These are phyloP conservation scores for Steromphala cineraria DNA, from an alignment of 2,888 invertebrate species.

Conservation along the genomic window DNA sequence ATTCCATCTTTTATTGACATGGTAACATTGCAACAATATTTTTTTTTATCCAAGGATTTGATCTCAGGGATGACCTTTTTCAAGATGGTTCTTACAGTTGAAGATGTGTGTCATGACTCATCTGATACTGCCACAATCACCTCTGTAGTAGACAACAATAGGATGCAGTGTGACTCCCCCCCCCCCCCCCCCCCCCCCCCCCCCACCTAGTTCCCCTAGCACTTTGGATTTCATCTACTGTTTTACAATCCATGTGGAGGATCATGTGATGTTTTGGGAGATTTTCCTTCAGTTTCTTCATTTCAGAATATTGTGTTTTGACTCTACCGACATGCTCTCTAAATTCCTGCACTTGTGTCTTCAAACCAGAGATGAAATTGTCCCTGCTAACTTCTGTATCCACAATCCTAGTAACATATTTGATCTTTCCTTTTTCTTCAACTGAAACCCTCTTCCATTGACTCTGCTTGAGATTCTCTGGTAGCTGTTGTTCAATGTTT, in stretches of 20 bases:
- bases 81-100: constrained; percentile 1
- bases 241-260: neutral
- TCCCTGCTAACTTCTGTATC: neutral
- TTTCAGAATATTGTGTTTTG: neutral
- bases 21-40: too few species aligned
- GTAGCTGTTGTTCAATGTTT: neutral
- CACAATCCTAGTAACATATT: neutral
- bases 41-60: too few species aligned
- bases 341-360: neutral
- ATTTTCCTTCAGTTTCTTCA: neutral
- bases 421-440: neutral
- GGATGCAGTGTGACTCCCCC: constrained; percentile 2
- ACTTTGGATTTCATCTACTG: neutral
- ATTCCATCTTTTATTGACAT: too few species aligned
- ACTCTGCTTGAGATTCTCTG: neutral
- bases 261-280: neutral
- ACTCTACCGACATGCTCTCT: neutral
- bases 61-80: neutral
- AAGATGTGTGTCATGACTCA: neutral
- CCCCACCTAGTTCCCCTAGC: too few species aligned
- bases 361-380: neutral
- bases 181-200: too few species aligned
- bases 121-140: constrained; percentile 19
- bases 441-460: neutral
- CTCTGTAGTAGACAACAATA: constrained; percentile 14